Evolutionary conservation across 2,113 vertebrate species (phyloP).

Genomic region (Stercorarius parasiticus): DNA sequence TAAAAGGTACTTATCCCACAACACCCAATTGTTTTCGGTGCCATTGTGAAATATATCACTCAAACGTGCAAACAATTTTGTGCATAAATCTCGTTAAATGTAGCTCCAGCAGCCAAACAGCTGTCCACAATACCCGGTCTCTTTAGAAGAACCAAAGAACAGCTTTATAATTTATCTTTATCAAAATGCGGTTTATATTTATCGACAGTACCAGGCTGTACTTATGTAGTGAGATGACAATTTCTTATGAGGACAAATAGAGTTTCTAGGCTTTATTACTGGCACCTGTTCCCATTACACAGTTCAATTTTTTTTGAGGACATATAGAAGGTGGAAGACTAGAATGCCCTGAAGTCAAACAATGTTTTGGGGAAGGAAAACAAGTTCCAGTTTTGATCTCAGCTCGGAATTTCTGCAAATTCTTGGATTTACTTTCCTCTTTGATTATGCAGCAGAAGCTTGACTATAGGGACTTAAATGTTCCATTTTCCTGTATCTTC

Average conservation of each 20-base stretch:
- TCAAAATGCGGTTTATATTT: constrained; percentile 40
- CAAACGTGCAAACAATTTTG: constrained; percentile 49
- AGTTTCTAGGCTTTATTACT: constrained; percentile 37
- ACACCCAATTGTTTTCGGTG: constrained; percentile 70
- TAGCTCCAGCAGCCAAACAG: constrained; percentile 48
- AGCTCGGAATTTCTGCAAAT: background rate
- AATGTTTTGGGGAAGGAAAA: background rate
- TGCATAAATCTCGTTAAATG: constrained; percentile 59
- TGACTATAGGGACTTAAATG: background rate
- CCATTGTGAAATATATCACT: constrained; percentile 53
- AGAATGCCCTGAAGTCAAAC: background rate
- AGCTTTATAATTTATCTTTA: constrained; percentile 57
- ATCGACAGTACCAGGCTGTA: constrained; percentile 32
- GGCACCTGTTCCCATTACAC: constrained; percentile 39
- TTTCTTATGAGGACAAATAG: constrained; percentile 43
- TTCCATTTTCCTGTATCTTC: background rate
- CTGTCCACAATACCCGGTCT: constrained; percentile 3
- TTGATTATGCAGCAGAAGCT: background rate
- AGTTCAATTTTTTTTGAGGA: background rate
- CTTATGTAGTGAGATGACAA: constrained; percentile 13
- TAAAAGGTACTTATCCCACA: constrained; percentile 82
- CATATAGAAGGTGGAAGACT: background rate
- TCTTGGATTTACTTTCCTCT: background rate
- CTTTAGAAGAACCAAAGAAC: constrained; percentile 56
- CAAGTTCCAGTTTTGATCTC: background rate